Conservation (phyloP, 2,888 invertebrate genomes). For the Mamestra brassicae region DNA sequence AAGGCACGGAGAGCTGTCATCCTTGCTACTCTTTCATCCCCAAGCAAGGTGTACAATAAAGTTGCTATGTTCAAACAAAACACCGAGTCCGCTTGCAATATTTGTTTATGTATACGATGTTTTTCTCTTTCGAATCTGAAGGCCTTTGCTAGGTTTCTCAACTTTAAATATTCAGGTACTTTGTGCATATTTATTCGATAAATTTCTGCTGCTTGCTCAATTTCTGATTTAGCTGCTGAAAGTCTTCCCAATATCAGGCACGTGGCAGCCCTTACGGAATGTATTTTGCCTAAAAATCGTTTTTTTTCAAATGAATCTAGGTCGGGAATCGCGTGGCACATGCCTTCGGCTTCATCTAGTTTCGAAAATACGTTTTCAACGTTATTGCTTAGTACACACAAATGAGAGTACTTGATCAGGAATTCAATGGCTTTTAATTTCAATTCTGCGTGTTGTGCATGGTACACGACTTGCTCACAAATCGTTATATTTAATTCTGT, state of each 20-base stretch:
- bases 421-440: constrained; percentile 82
- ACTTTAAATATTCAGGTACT: constrained; percentile 74
- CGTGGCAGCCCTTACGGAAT: constrained; percentile 81
- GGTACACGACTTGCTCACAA: constrained; percentile 83
- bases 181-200: constrained; percentile 80
- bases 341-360: constrained; percentile 80
- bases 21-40: constrained; percentile 79
- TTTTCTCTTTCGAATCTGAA: constrained; percentile 74
- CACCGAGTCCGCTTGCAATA: constrained; percentile 80
- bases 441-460: constrained; percentile 84
- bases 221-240: constrained; percentile 76
- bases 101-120: constrained; percentile 71
- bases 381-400: constrained; percentile 79
- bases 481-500: constrained; percentile 81
- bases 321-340: constrained; percentile 70
- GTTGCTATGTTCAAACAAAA: constrained; percentile 84
- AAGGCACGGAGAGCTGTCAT: constrained; percentile 78
- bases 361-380: constrained; percentile 74
- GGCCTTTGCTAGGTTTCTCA: constrained; percentile 70
- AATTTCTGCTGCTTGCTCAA: constrained; percentile 78
- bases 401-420: constrained; percentile 77
- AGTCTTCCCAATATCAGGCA: constrained; percentile 75
- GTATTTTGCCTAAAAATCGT: constrained; percentile 80
- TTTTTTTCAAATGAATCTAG: constrained; percentile 73
- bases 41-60: constrained; percentile 77